Evolutionary conservation across 2,113 vertebrate genomes (phyloP).

Genomic region (Apteryx owenii): DNA sequence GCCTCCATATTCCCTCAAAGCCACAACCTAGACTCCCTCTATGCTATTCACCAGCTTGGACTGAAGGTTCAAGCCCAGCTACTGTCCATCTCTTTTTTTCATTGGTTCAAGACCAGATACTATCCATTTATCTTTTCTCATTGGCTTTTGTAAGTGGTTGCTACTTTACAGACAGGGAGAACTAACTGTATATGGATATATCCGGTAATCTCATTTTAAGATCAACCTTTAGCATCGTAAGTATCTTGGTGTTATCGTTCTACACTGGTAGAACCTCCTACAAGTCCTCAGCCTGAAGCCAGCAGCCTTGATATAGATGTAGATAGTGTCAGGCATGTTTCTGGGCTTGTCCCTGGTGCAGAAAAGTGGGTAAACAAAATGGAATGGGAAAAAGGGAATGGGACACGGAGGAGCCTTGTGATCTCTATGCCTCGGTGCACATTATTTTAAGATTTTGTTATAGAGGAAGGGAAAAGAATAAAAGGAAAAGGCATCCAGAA

Average conservation of each 20-base stretch:
- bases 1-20: background rate
- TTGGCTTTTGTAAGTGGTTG: background rate
- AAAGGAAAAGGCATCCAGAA: fast-evolving
- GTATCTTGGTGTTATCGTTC: background rate
- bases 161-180: background rate
- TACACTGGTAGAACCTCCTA: no score
- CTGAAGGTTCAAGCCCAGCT: background rate
- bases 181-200: background rate
- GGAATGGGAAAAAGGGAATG: background rate
- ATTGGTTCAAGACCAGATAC: background rate
- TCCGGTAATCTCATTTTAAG: background rate
- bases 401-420: background rate
- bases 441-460: background rate
- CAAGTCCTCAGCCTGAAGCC: background rate
- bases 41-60: background rate
- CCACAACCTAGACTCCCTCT: background rate
- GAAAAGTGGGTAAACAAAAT: background rate
- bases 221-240: background rate
- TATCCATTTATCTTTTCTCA: background rate
- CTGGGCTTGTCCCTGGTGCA: background rate
- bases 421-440: fast-evolving
- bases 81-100: background rate
- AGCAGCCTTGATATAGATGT: background rate
- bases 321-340: background rate
- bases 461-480: background rate